phyloP scores from a whole-genome alignment of 2,797 vertebrate species.

The Rhynchotus rufescens region DNA sequence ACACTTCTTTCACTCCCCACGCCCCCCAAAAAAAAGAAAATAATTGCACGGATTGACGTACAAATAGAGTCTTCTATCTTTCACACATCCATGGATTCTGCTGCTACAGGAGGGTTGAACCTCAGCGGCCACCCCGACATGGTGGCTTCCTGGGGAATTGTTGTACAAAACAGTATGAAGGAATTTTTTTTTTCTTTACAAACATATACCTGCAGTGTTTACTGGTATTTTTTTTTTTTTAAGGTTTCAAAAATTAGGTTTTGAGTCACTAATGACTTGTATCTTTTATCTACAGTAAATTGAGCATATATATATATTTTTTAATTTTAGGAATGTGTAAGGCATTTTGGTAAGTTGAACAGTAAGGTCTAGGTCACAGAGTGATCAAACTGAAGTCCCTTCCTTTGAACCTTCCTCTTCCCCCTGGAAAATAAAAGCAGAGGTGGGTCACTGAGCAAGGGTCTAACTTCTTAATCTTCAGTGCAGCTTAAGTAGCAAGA shows the following conservation, averaged over 20 bases:
- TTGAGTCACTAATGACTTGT: slow-evolving; percentile 81
- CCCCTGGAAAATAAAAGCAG: slow-evolving; percentile 79
- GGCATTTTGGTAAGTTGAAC: slow-evolving; percentile 92
- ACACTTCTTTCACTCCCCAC: slow-evolving; percentile 77
- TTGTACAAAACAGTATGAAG: slow-evolving; percentile 79
- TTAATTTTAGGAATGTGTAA: slow-evolving; percentile 93
- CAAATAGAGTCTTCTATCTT: slow-evolving; percentile 78
- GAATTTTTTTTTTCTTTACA: slow-evolving; percentile 58
- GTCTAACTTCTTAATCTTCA: not conserved
- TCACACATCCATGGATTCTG: slow-evolving; percentile 77
- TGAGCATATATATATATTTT: slow-evolving; percentile 66
- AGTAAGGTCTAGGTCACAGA: slow-evolving; percentile 71
- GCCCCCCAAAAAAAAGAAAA: slow-evolving; percentile 40
- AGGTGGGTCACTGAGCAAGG: not conserved
- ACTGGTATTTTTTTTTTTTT: not conserved
- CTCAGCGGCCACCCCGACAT: slow-evolving; percentile 67
- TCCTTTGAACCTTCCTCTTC: slow-evolving; percentile 86
- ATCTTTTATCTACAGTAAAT: slow-evolving; percentile 86
- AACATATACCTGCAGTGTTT: slow-evolving; percentile 44
- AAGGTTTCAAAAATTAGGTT: slow-evolving; percentile 63
- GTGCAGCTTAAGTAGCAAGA: not conserved
- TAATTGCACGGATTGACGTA: slow-evolving; percentile 90
- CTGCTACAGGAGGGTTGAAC: slow-evolving; percentile 71
- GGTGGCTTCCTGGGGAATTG: slow-evolving; percentile 77
- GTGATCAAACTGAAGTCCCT: slow-evolving; percentile 92